Base-by-base conservation (phyloP, 2,797 vertebrate genomes). In the Scomberomorus guttatus region DNA sequence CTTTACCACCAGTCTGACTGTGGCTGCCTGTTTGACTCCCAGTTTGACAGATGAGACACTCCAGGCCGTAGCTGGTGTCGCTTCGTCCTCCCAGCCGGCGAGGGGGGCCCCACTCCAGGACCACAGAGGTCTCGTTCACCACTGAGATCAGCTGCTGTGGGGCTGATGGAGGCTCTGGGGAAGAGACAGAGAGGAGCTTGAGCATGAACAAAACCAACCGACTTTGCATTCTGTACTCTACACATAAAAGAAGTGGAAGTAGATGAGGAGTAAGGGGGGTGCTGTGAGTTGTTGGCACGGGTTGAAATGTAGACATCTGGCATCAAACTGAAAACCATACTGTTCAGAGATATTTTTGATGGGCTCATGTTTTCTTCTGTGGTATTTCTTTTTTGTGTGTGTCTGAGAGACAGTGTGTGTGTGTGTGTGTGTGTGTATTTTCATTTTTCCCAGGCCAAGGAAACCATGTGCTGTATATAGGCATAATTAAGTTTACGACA, bases 71-170 rank as follows among this genome's bases (percentile, higher is more conserved):
- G 76, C 79, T 89, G 75, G 86, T 91, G 96, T 96, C 86, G 94
- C 89, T 90, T 94, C 98, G 78, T 94, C 96, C 20, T 94, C 97
- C 72, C 93, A 98, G 3, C 92, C 97, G 5, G 85, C 96, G 92
- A 94, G 98, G 98, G 2, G 96, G 88, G 58, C 96, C 96, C 98
- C 98, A 99, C 90, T 99, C 98, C 95, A 99, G 91, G 91, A 99
- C 98, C 89, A 99, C 98, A 0, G 98, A 99, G 0, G 98, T 99
- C 94, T 99, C 97, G 0, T 99, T 99, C 86, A 99, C 97, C 5
- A 98, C 99, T 14, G 98, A 99, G 90, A 99, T 99, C 84, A 99
- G 95, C 90, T 97, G 97, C 86, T 97, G 97, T 0, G 98, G 98
- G 77, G 97, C 96, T 25, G 98, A 97, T 0, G 98, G 98, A 10